Evolutionary conservation across 2,797 vertebrate genomes (phyloP).

Genomic region (Enteromius anoplus): DNA sequence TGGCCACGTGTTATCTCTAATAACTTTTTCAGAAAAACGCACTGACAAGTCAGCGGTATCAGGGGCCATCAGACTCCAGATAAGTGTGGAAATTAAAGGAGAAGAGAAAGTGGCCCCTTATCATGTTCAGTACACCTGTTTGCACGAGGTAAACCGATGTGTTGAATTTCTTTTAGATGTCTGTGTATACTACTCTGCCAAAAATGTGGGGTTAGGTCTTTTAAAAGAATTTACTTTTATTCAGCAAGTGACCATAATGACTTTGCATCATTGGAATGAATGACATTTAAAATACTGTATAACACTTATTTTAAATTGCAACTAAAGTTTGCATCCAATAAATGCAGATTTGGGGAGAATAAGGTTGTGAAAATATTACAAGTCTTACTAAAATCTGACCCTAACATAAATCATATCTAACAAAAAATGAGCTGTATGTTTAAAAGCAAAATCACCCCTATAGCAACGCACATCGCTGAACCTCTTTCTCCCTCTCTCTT

Average conservation of each 20-base stretch:
- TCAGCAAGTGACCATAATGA: too few relatives aligned
- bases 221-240: too few relatives aligned
- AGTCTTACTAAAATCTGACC: background rate
- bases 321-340: background rate
- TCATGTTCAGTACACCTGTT: conserved; percentile 93
- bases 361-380: background rate
- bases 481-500: background rate
- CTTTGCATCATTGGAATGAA: background rate
- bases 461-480: background rate
- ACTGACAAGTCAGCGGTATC: conserved; percentile 97
- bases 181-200: background rate
- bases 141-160: conserved; percentile 86
- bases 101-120: conserved; percentile 97
- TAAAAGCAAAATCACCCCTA: background rate
- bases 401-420: too few relatives aligned
- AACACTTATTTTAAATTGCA: background rate
- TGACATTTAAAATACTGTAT: background rate
- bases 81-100: conserved; percentile 96
- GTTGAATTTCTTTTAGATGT: background rate
- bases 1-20: background rate
- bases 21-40: conserved; percentile 84
- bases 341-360: background rate
- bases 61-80: conserved; percentile 92
- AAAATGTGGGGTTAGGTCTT: too few relatives aligned
- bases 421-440: background rate